Base-by-base conservation (phyloP, 2,113 vertebrate species). In the Coptodon bakossiorum region DNA sequence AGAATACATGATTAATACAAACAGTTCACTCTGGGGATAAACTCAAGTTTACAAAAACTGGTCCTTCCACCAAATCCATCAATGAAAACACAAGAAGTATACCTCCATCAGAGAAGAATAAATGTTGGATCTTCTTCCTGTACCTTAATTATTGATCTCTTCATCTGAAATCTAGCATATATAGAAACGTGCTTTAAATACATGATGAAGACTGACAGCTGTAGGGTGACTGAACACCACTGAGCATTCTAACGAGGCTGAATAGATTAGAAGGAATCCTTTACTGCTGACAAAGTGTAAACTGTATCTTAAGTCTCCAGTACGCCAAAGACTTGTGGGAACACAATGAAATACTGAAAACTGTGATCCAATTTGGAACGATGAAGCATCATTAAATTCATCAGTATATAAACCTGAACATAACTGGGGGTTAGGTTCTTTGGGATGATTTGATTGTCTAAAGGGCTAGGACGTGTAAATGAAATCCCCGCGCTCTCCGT, bases 231-330 rank as follows among this genome's bases (percentile, higher is more conserved):
- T 9, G 56, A 59, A 45, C 40, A 50, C 59, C 86, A 71, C 36
- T 13, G 63, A 85, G 89, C 83, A 92, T 92, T 84, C 88, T 88
- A 95, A 94, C 90, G 78, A 95, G 92, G 85, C 66, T 81, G 83
- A 9, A 94, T 89, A 91, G 92, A 94, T 93, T 89, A 91, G 81
- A 85, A 92, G 88, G 81, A 95, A 95, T 94, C 93, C 82, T 76
- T 93, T 95, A 90, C 73, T 93, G 95, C 95, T 95, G 94, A 95
- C 89, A 31, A 78, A 82, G 85, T 92, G 73, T 85, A 91, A 92
- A 93, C 88, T 83, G 79, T 36, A 22, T 89, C 81, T 86, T 80
- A 68, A 38, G 56, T 48, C 63, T 88, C 83, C 84, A 68, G 89
- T 86, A 84, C 50, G 36, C 43, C 89, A 82, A 90, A 76, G 88